phyloP scores from a whole-genome alignment of 2,797 vertebrate genomes.

The Sternotherus odoratus region DNA sequence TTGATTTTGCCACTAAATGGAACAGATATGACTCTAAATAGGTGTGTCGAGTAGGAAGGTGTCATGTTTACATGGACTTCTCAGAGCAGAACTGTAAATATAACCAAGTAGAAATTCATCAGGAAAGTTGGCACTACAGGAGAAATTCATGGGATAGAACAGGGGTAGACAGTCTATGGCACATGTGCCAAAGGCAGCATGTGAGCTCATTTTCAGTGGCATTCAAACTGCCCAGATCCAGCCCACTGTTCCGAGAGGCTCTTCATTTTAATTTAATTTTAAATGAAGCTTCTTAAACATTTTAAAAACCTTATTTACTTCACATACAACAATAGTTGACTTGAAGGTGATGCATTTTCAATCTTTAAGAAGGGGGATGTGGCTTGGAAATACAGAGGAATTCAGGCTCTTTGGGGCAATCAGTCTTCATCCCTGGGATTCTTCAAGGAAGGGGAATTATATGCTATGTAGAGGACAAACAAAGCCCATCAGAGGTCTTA shows the following conservation, averaged over 20 bases:
- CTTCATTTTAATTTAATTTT: no score
- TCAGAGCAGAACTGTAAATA: slow-evolving; percentile 19
- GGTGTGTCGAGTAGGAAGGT: not conserved
- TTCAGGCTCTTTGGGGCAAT: not conserved
- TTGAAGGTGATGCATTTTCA: not conserved
- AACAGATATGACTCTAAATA: not conserved
- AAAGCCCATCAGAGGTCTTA: not conserved
- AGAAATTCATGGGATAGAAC: slow-evolving; percentile 48
- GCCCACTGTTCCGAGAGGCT: no score
- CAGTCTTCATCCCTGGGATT: not conserved
- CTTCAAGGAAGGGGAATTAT: slow-evolving; percentile 20
- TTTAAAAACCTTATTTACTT: no score
- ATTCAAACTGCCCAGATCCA: no score
- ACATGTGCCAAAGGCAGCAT: no score
- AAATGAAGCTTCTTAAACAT: no score
- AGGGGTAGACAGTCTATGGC: no score
- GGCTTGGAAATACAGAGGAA: not conserved
- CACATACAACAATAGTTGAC: no score
- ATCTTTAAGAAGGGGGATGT: not conserved
- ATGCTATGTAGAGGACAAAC: not conserved
- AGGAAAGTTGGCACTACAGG: slow-evolving; percentile 12
- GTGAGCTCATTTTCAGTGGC: no score
- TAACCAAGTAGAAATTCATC: slow-evolving; percentile 3
- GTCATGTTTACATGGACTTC: slow-evolving; percentile 12
- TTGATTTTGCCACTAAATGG: not conserved